Base-by-base conservation (phyloP, 2,888 invertebrate species). In the Cactoblastis cactorum region DNA sequence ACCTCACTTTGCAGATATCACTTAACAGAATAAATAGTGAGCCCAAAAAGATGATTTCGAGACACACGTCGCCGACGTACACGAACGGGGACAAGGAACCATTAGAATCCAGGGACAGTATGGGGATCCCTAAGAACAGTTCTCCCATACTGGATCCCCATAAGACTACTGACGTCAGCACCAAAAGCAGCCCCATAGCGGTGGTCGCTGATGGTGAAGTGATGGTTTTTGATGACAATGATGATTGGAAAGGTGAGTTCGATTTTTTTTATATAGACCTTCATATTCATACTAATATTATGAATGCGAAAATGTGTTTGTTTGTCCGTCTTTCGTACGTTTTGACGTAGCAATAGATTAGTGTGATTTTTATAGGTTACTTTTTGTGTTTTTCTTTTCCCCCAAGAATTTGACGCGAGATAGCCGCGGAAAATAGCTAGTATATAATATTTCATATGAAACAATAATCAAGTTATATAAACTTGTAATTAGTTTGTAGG, bases 181-280 rank as follows among this genome's bases (percentile, higher is more conserved):
- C 86, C 41, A 87, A 89, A 55, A 81, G 90, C 61, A 91, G 91
- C 67, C 91, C 92, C 41, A 91, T 92, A 67, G 91, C 92, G 2
- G 91, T 92, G 45, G 93, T 94, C 56, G 92, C 93, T 48, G 94
- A 94, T 54, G 94, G 93, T 15, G 96, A 95, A 75, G 94, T 95
- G 45, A 95, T 96, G 63, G 96, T 95, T 48, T 96, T 97, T 69
- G 96, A 97, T 74, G 96, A 96, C 77, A 95, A 94, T 58, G 96
- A 96, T 67, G 94, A 93, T 69, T 95, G 95, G 95, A 94, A 94
- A 84, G 93, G 93, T 89, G 79, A 74, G 39, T 34, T 49, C 15
- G 8, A 6, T 22, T 46, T 58, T 69, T 41, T 59, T 5, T 9
- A 32, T n/a, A n/a, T n/a, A n/a, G n/a, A n/a, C n/a, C n/a, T n/a